These are phyloP conservation scores for Tricholauxania praeusta DNA, from an alignment of 2,888 invertebrate species.

Conservation along the genomic window DNA sequence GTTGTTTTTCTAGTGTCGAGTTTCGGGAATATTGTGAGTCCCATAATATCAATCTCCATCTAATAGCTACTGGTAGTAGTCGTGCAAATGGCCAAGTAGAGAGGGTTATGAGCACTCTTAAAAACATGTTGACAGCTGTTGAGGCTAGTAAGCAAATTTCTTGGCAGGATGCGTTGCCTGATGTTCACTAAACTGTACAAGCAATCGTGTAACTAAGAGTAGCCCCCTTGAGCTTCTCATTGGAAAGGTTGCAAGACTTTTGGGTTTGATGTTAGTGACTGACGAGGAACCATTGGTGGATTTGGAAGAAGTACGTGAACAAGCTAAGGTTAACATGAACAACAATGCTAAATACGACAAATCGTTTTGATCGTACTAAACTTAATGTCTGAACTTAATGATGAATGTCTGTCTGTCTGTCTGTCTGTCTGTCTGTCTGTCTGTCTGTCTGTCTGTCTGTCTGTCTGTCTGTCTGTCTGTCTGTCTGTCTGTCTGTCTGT, in stretches of 20 bases:
- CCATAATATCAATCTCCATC: constrained; percentile 12
- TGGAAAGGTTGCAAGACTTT: no score
- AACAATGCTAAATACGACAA: no score
- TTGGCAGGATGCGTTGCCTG: constrained; percentile 32
- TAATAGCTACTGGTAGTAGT: no score
- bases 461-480: constrained; percentile 2
- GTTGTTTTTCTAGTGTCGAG: constrained; percentile 12
- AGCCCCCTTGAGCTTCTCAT: no score
- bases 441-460: constrained; percentile 5
- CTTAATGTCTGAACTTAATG: no score
- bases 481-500: neutral
- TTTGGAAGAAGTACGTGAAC: no score
- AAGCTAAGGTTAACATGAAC: no score
- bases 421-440: constrained; percentile 8
- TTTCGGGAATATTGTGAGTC: constrained; percentile 19
- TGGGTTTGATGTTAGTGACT: constrained; percentile 4
- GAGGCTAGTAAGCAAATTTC: constrained; percentile 21
- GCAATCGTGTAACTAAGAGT: no score
- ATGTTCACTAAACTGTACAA: constrained; percentile 28
- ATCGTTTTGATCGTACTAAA: accelerated
- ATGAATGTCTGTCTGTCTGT: neutral
- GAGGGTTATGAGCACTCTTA: no score
- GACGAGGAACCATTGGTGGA: no score
- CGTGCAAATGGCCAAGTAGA: no score
- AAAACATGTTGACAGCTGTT: constrained; percentile 34